A percentile compares a stretch with the other conserved stretches of the same genome.
These are phyloP conservation scores for Pterois miles DNA, from an alignment of 2,797 vertebrate genomes.

Conservation along the genomic window DNA sequence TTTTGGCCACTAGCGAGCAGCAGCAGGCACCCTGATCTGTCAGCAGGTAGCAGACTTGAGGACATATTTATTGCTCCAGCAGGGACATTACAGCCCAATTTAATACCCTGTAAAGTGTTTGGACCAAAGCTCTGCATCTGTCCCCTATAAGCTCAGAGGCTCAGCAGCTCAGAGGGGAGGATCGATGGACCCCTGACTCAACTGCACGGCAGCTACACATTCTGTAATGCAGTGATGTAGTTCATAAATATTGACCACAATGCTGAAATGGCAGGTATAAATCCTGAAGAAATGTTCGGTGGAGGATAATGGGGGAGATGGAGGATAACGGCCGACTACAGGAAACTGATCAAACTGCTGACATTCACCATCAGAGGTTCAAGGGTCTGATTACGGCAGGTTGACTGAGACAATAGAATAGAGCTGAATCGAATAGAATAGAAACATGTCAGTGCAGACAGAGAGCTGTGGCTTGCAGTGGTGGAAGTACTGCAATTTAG, in stretches of 20 bases:
- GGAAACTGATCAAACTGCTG: conserved; percentile 65
- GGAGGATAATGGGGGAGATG: conserved; percentile 58
- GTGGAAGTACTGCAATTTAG: too few species aligned
- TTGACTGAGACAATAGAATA: conserved; percentile 3
- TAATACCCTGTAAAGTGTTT: conserved; percentile 44
- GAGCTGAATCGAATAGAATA: conserved; percentile 26
- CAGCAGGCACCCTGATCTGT: conserved; percentile 31
- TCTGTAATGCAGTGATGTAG: conserved; percentile 71
- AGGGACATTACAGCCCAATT: conserved; percentile 25
- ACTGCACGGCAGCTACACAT: conserved; percentile 58
- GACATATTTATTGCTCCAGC: conserved; percentile 42
- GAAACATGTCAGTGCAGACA: not conserved
- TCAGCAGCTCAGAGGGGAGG: conserved; percentile 36
- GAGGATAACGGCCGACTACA: conserved; percentile 21
- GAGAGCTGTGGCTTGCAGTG: not conserved
- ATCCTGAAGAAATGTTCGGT: conserved; percentile 61
- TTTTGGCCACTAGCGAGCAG: conserved; percentile 70
- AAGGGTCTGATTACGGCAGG: conserved; percentile 8
- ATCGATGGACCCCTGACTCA: conserved; percentile 55
- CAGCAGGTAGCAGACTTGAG: conserved; percentile 36
- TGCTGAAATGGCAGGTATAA: conserved; percentile 72
- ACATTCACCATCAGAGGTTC: conserved; percentile 19
- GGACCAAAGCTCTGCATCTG: conserved; percentile 29
- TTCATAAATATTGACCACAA: conserved; percentile 80
- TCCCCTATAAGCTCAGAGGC: conserved; percentile 18